A percentile compares a stretch with the other conserved stretches of the same genome.
Conservation (phyloP, 2,113 vertebrate species). For the Poeciliopsis retropinna region DNA sequence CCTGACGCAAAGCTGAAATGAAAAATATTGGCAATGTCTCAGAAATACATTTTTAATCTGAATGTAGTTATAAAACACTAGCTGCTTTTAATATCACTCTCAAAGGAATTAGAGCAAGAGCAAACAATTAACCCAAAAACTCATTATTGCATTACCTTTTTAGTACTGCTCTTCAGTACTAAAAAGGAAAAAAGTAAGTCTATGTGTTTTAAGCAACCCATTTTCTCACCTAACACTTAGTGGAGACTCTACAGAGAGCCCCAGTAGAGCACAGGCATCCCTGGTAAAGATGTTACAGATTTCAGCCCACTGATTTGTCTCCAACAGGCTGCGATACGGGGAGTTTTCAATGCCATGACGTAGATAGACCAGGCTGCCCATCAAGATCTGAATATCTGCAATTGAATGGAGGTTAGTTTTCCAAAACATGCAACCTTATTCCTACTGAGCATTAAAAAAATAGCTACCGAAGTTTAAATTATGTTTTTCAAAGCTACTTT, state of each 20-base stretch:
- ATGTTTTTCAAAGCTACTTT: not conserved
- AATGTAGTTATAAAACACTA: too few relatives aligned
- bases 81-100: not conserved
- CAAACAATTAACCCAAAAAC: not conserved
- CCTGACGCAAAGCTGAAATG: conserved; percentile 86
- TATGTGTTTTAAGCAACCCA: not conserved
- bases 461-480: too few relatives aligned
- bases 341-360: conserved; percentile 91
- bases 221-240: conserved; percentile 88
- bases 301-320: conserved; percentile 89
- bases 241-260: conserved; percentile 90
- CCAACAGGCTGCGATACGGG: conserved; percentile 87
- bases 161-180: too few relatives aligned
- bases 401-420: not conserved
- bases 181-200: not conserved
- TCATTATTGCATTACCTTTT: not conserved
- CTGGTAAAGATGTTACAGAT: conserved; percentile 91
- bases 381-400: conserved; percentile 91
- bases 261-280: conserved; percentile 88
- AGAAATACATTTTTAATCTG: not conserved
- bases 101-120: not conserved
- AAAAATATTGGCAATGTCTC: not conserved
- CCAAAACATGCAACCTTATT: not conserved
- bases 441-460: too few relatives aligned
- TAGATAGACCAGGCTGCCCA: conserved; percentile 92